phyloP scores from a whole-genome alignment of 2,113 vertebrate genomes.

The Thunnus thynnus region DNA sequence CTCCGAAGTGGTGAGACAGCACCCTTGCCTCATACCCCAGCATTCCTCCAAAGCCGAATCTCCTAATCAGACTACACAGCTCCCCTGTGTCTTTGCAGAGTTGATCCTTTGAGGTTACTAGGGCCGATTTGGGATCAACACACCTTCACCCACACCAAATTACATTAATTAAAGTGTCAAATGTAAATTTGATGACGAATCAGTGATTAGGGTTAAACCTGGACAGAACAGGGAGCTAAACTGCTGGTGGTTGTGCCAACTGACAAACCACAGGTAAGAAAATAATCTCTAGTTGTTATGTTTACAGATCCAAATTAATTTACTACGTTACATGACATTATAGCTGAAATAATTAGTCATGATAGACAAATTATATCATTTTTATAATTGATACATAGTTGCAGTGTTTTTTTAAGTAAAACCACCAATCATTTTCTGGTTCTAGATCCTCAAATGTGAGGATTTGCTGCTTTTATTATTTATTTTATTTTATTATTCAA shows the following conservation, averaged over 20 bases:
- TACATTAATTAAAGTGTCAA: slow-evolving; percentile 28
- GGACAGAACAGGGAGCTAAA: slow-evolving; percentile 4
- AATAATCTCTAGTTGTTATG: background rate
- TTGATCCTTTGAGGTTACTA: slow-evolving; percentile 10
- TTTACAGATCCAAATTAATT: background rate
- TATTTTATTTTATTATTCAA: no score
- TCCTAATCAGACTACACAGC: slow-evolving; percentile 20
- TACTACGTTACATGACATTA: background rate
- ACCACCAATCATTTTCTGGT: background rate
- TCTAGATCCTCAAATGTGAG: background rate
- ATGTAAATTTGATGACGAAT: slow-evolving; percentile 36
- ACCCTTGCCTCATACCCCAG: background rate
- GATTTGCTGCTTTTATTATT: background rate
- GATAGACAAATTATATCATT: background rate
- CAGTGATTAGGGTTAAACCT: slow-evolving; percentile 18
- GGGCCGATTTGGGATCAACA: slow-evolving; percentile 1
- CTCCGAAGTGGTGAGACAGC: slow-evolving; percentile 41
- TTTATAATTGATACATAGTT: background rate
- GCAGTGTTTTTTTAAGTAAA: background rate
- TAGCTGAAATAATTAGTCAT: background rate
- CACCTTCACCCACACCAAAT: slow-evolving; percentile 16
- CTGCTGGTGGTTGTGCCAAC: slow-evolving; percentile 2
- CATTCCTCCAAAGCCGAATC: slow-evolving; percentile 1
- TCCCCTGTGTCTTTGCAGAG: slow-evolving; percentile 16
- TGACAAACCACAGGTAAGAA: background rate